Base-by-base conservation (phyloP, 2,797 vertebrate species). In the Acomys russatus region DNA sequence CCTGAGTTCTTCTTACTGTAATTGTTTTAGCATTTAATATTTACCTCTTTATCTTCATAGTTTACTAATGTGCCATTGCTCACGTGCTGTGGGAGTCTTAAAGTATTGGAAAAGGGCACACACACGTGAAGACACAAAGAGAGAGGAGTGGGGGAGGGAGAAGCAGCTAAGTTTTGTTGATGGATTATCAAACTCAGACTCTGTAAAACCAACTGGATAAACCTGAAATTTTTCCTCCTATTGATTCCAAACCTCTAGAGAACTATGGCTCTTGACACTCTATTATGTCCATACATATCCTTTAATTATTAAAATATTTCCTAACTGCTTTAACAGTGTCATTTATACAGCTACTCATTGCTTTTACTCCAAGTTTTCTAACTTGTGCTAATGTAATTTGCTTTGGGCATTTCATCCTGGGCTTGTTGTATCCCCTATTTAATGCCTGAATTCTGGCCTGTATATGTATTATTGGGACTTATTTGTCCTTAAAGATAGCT, bases 361-460 rank as follows among this genome's bases (percentile, higher is more conserved):
- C 18, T n/a, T 87, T 96, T 94, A 76, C 33, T 85, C 18, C 18
- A 51, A 3, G 15, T 90, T 77, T 68, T 68, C 20, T 25, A 79
- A 8, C 22, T 92, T 77, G 73, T 94, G 89, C 28, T 68, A 80
- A 35, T 64, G 25, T 80, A 56, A 76, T 88, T 80, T 84, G 89
- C 73, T 49, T 61, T 74, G 28, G n/a, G 28, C 92, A 54, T 0
- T 78, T 1, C 7, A 35, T 9, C 38, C 23, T 71, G 14, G 38
- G 15, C 9, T 56, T 83, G n/a, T 51, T 59, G 33, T n/a, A n/a
- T 25, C 33, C 63, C 15, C 56, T 44, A 44, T 73, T 59, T 49
- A 87, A 6, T 73, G 25, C 28, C 9, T 88, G 18, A 12, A 78
- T 73, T 94, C 89, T 59, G 38, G 5, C 23, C 64, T 59, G 44